Percentiles rank a stretch among this genome's conserved stretches.
These are phyloP conservation scores for Batillaria attramentaria DNA, from an alignment of 1,140 invertebrate species.

Conservation along the genomic window DNA sequence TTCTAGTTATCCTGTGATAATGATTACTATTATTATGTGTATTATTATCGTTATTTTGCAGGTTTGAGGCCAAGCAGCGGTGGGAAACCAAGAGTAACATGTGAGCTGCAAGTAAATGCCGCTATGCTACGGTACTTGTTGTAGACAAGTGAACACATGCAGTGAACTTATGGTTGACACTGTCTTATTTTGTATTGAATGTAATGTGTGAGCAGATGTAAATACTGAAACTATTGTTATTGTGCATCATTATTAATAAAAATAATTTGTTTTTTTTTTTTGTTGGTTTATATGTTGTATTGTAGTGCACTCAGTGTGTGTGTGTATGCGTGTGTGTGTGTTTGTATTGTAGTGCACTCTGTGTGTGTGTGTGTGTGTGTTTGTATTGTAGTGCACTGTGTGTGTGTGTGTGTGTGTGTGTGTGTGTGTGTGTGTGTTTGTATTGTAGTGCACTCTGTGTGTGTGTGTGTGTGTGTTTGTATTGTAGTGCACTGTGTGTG, in stretches of 20 bases:
- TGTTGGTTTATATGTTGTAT: neutral
- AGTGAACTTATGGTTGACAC: neutral
- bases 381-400: neutral
- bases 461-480: no score
- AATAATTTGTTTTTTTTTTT: neutral
- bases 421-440: neutral
- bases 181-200: neutral
- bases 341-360: neutral
- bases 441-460: neutral
- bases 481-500: no score
- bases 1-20: neutral
- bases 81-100: slow-evolving; percentile 46
- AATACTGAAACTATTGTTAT: no score
- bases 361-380: neutral
- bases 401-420: slow-evolving; percentile 3
- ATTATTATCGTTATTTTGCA: slow-evolving; percentile 18
- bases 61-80: slow-evolving; percentile 41
- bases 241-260: no score
- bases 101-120: no score
- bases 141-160: neutral
- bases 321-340: neutral
- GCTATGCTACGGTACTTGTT: neutral
- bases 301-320: slow-evolving; percentile 51
- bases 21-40: neutral
- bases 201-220: neutral